Evolutionary conservation across 2,797 vertebrate genomes (phyloP).

Genomic region (Odontamblyopus rebecca): DNA sequence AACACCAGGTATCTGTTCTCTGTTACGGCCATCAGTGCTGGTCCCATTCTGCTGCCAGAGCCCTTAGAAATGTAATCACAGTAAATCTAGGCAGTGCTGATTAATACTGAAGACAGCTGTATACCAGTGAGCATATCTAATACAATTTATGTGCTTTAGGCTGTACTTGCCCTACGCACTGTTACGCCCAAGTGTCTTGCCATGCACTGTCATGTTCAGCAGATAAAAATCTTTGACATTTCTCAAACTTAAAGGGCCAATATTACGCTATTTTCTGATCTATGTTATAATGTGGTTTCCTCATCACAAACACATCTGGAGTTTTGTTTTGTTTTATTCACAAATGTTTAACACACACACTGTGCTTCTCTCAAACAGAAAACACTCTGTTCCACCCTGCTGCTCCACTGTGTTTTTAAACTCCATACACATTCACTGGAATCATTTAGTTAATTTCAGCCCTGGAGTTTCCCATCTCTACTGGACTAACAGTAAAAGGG

Average conservation of each 20-base stretch:
- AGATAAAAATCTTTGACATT: slow-evolving; percentile 9
- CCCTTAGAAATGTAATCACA: slow-evolving; percentile 60
- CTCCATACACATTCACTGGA: too few relatives aligned
- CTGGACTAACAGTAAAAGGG: too few relatives aligned
- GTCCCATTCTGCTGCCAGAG: slow-evolving; percentile 39
- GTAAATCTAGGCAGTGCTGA: slow-evolving; percentile 56
- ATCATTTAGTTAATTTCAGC: too few relatives aligned
- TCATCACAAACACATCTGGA: too few relatives aligned
- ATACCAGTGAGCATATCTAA: slow-evolving; percentile 46
- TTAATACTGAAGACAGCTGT: slow-evolving; percentile 44
- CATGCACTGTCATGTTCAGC: slow-evolving; percentile 21
- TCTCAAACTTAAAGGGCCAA: not conserved
- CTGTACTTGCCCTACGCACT: slow-evolving; percentile 13
- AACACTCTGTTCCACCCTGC: too few relatives aligned
- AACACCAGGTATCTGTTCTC: slow-evolving; percentile 58
- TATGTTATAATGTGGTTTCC: too few relatives aligned
- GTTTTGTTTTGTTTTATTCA: too few relatives aligned
- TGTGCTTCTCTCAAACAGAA: too few relatives aligned
- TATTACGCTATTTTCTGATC: too few relatives aligned
- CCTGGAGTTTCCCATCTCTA: too few relatives aligned
- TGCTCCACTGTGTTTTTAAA: too few relatives aligned
- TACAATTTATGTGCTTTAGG: slow-evolving; percentile 40
- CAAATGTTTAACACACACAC: too few relatives aligned
- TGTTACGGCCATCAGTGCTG: slow-evolving; percentile 42
- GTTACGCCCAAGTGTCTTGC: slow-evolving; percentile 12